These are phyloP conservation scores for Astur gentilis DNA, from an alignment of 2,113 vertebrate species.

Conservation along the genomic window DNA sequence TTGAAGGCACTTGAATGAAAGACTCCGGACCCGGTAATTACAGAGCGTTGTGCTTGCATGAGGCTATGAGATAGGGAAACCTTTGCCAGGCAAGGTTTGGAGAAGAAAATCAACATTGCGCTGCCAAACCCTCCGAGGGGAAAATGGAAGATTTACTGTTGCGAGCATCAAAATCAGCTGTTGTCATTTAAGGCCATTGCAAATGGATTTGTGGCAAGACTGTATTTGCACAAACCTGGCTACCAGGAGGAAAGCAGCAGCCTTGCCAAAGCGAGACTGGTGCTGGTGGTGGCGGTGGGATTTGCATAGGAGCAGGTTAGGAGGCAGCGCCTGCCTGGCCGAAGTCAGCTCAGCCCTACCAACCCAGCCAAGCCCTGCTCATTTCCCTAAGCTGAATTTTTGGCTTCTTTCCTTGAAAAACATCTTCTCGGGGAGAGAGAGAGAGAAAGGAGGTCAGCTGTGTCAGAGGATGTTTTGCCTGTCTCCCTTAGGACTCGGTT, in stretches of 20 bases:
- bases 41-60: slow-evolving; percentile 14
- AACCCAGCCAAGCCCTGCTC: not conserved
- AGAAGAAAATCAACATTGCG: slow-evolving; percentile 7
- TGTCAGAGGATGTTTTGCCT: slow-evolving; percentile 62
- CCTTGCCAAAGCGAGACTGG: not conserved
- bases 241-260: not conserved
- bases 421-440: not conserved
- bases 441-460: slow-evolving; percentile 36
- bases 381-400: slow-evolving; percentile 16
- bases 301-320: slow-evolving; percentile 15
- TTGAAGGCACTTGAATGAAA: slow-evolving; percentile 60
- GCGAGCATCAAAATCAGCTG: not conserved
- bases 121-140: slow-evolving; percentile 26
- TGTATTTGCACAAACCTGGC: not conserved
- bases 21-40: slow-evolving; percentile 35
- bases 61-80: slow-evolving; percentile 51
- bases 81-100: slow-evolving; percentile 29
- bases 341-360: not conserved
- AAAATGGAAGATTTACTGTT: slow-evolving; percentile 16
- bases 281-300: not conserved
- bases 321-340: not conserved
- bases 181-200: slow-evolving; percentile 7
- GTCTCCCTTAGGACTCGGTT: slow-evolving; percentile 25
- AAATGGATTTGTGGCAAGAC: slow-evolving; percentile 42
- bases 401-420: slow-evolving; percentile 56